Conservation (phyloP, 2,113 vertebrate species). For the Poecile atricapillus region DNA sequence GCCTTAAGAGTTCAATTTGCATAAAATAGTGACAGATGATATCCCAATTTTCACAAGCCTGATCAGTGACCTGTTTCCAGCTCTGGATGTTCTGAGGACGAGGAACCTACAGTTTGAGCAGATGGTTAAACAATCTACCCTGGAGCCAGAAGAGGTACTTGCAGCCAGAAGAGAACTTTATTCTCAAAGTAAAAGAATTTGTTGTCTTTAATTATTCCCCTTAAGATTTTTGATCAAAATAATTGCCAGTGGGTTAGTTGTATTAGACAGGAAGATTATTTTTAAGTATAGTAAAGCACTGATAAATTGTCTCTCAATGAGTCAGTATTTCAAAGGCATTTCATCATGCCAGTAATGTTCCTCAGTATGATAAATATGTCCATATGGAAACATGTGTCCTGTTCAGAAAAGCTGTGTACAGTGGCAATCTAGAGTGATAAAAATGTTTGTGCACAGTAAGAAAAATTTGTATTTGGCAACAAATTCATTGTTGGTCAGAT, state of each 20-base stretch:
- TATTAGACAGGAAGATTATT: constrained; percentile 2
- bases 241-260: background rate
- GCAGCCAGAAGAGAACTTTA: constrained; percentile 85
- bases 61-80: constrained; percentile 83
- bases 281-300: background rate
- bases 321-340: background rate
- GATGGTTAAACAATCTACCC: constrained; percentile 75
- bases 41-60: constrained; percentile 80
- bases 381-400: rapidly evolving
- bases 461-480: background rate
- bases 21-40: constrained; percentile 85
- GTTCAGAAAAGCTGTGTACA: background rate
- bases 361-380: background rate
- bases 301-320: background rate
- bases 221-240: constrained; percentile 8
- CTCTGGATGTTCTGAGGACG: constrained; percentile 77
- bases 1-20: constrained; percentile 85
- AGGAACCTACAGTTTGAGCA: constrained; percentile 79
- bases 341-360: background rate
- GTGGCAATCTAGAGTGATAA: background rate
- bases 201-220: constrained; percentile 3
- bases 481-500: background rate
- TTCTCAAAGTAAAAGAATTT: constrained; percentile 78
- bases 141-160: constrained; percentile 81
- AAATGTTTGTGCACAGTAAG: background rate